Conservation (phyloP, 2,797 vertebrate genomes). For the Gallinago nigripennis region DNA sequence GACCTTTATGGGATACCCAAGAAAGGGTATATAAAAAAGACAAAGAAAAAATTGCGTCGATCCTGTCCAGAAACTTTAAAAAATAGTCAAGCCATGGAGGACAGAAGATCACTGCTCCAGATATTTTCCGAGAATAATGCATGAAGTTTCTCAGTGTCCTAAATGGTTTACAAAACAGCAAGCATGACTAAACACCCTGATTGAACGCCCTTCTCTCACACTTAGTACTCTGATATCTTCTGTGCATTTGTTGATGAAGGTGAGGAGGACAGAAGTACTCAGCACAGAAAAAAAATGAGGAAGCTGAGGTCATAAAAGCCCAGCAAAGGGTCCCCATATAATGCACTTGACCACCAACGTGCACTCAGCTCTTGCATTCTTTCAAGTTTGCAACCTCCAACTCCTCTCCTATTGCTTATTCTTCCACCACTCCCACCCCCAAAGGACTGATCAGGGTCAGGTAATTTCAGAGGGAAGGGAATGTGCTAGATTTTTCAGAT, state of each 20-base stretch:
- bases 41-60: background rate
- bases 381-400: background rate
- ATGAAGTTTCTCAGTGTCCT: background rate
- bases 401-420: background rate
- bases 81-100: background rate
- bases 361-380: background rate
- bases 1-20: background rate
- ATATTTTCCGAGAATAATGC: background rate
- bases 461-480: background rate
- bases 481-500: background rate
- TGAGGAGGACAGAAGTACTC: background rate
- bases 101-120: background rate
- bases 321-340: background rate
- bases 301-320: background rate
- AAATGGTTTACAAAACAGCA: background rate
- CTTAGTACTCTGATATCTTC: background rate
- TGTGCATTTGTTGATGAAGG: background rate
- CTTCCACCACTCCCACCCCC: background rate
- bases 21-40: background rate
- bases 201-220: background rate
- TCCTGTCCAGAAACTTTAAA: background rate
- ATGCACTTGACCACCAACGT: background rate
- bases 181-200: background rate
- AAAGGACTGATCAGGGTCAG: background rate
- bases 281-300: background rate